Evolutionary conservation across 2,113 vertebrate species (phyloP).

Genomic region (Larimichthys crocea): DNA sequence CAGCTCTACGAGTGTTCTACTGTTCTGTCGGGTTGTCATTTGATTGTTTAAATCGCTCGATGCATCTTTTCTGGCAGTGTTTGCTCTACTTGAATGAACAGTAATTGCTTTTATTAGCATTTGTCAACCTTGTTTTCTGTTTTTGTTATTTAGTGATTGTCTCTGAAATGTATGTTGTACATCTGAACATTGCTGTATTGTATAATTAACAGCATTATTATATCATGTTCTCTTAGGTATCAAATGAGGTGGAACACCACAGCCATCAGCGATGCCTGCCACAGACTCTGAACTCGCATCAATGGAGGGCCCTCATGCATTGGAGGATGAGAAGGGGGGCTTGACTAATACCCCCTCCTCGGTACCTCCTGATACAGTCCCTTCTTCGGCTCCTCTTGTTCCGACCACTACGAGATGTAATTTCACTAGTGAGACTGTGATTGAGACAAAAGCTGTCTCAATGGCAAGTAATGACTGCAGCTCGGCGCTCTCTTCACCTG

Average conservation of each 20-base stretch:
- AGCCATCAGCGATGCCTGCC: constrained; percentile 40
- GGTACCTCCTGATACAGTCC: constrained; percentile 49
- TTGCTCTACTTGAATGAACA: constrained; percentile 6
- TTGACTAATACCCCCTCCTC: not conserved
- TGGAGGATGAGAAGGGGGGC: constrained; percentile 34
- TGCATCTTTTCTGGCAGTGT: not conserved
- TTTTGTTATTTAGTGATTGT: not conserved
- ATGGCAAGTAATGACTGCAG: constrained; percentile 53
- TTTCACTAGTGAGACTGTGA: constrained; percentile 19
- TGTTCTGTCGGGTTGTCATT: not conserved
- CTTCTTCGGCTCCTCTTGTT: constrained; percentile 63
- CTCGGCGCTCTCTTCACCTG: constrained; percentile 53
- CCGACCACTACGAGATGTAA: constrained; percentile 83
- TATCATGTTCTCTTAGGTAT: constrained; percentile 41
- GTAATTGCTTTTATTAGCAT: constrained; percentile 8
- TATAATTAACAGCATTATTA: not conserved
- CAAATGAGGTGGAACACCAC: constrained; percentile 35
- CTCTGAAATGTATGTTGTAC: not conserved
- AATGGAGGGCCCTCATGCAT: constrained; percentile 48
- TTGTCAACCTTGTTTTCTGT: not conserved
- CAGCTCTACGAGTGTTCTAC: too few relatives aligned
- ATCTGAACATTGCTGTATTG: not conserved
- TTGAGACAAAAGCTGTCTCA: constrained; percentile 59
- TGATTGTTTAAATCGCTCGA: not conserved
- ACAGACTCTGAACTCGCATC: constrained; percentile 33